Conservation (phyloP, 2,888 invertebrate genomes). For the Calameuta idolon region DNA sequence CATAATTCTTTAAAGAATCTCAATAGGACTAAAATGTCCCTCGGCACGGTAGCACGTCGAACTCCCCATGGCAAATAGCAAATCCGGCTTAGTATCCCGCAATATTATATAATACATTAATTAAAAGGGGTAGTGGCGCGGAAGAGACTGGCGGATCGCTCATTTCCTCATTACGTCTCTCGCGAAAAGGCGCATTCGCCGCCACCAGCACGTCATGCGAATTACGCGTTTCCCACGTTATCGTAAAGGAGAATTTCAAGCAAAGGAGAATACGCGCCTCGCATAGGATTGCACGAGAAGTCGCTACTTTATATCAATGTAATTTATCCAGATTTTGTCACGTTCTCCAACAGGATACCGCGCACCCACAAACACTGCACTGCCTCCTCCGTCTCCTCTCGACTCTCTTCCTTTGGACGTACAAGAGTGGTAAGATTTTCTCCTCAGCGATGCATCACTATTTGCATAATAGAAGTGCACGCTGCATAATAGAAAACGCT, state of each 20-base stretch:
- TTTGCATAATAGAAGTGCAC: slow-evolving; percentile 49
- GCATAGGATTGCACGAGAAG: background rate
- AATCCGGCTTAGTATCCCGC: background rate
- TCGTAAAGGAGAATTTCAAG: background rate
- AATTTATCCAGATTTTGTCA: background rate
- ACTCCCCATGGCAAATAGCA: background rate
- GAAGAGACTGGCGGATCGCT: background rate
- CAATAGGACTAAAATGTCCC: background rate
- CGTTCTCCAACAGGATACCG: background rate
- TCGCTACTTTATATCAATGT: background rate
- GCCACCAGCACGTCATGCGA: background rate
- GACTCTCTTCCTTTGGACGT: background rate
- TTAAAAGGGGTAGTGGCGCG: background rate
- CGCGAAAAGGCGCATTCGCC: background rate
- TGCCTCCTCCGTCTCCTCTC: background rate
- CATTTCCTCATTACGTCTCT: background rate
- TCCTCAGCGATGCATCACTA: slow-evolving; percentile 38
- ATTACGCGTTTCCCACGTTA: background rate
- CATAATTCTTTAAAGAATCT: background rate
- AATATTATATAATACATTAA: background rate
- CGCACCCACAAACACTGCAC: background rate
- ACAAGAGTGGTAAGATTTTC: background rate
- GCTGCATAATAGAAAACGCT: slow-evolving; percentile 45
- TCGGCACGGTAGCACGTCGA: background rate
- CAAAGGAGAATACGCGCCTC: background rate